Evolutionary conservation across 2,888 invertebrate genomes (phyloP).

Genomic region (Gibbula magus): DNA sequence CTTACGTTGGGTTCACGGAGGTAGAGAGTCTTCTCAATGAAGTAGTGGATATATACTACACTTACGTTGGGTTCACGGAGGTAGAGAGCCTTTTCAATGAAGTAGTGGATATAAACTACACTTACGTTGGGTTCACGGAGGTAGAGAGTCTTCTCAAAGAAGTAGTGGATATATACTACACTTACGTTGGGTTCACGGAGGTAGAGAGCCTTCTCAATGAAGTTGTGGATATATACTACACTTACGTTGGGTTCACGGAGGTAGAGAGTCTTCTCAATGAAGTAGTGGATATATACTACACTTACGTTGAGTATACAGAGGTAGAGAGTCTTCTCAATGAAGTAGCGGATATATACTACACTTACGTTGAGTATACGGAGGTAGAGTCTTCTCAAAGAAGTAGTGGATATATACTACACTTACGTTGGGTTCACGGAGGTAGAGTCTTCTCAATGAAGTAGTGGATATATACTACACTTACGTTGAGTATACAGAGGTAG

Average conservation of each 20-base stretch:
- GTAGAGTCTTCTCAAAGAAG: conserved; percentile 81
- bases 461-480: conserved; percentile 79
- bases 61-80: conserved; percentile 76
- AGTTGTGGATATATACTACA: conserved; percentile 80
- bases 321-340: conserved; percentile 81
- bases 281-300: conserved; percentile 80
- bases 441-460: conserved; percentile 81
- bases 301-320: conserved; percentile 76
- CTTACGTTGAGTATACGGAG: conserved; percentile 76
- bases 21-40: conserved; percentile 81
- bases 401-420: conserved; percentile 80
- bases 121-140: conserved; percentile 76
- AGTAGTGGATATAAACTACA: conserved; percentile 79
- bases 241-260: conserved; percentile 76
- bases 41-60: conserved; percentile 80
- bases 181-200: conserved; percentile 76
- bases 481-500: conserved; percentile 76
- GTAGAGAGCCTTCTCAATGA: conserved; percentile 81
- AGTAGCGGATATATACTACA: conserved; percentile 80
- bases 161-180: conserved; percentile 80
- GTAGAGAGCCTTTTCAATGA: conserved; percentile 81
- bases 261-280: conserved; percentile 81
- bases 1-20: conserved; percentile 76
- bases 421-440: conserved; percentile 76
- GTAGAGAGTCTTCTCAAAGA: conserved; percentile 81